phyloP scores from a whole-genome alignment of 2,113 vertebrate genomes.

The Carollia perspicillata region DNA sequence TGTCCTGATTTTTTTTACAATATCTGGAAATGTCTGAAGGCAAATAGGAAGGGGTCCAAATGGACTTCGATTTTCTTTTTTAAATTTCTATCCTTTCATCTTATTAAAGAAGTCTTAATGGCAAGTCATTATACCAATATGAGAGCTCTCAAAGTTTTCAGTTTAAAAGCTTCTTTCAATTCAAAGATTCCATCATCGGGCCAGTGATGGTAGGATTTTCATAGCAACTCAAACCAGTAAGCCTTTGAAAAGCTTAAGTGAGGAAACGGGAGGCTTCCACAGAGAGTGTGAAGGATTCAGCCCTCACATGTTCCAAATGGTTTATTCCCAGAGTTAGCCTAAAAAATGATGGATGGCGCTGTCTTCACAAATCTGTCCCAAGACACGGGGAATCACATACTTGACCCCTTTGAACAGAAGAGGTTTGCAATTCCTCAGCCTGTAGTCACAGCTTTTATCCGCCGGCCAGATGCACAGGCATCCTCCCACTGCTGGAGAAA shows the following conservation, averaged over 20 bases:
- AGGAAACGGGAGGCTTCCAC: background rate
- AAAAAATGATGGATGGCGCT: no score
- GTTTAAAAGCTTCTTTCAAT: background rate
- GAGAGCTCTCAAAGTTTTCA: background rate
- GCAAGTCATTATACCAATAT: background rate
- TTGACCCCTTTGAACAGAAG: no score
- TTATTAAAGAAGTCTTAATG: background rate
- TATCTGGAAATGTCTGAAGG: background rate
- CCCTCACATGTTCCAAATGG: background rate
- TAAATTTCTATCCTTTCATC: background rate
- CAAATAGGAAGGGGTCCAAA: background rate
- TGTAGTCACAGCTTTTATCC: background rate
- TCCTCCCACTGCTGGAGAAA: background rate
- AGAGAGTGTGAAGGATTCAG: background rate
- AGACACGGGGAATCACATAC: background rate
- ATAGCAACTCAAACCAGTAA: background rate
- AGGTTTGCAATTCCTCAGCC: background rate
- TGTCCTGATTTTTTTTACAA: background rate
- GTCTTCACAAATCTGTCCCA: background rate
- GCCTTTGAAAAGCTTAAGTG: background rate
- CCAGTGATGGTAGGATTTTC: background rate
- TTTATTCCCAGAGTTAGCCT: background rate
- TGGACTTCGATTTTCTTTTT: background rate
- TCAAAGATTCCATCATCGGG: background rate
- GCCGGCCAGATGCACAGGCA: no score